Base-by-base conservation (phyloP, 2,888 invertebrate genomes). In the Cantharis rustica region DNA sequence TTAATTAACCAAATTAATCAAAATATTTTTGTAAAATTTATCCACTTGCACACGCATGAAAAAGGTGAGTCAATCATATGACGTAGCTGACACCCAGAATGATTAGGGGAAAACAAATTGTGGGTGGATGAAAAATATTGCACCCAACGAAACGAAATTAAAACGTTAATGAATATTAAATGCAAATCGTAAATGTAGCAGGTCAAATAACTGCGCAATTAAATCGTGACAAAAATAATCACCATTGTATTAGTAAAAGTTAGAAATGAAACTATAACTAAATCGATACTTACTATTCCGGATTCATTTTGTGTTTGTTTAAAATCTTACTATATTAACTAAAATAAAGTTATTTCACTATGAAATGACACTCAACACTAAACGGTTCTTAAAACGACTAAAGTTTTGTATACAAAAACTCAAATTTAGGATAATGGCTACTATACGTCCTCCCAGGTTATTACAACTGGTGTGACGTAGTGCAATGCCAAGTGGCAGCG, bases 231-330 rank as follows among this genome's bases (percentile, higher is more conserved):
- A 82, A 84, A 84, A 84, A 82, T 81, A 73, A 80, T 80, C 76
- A 79, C 81, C 83, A 82, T 85, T 84, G 84, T 84, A 17, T 3
- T 17, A 81, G 64, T 82, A 79, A 63, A 77, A 80, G 79, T 78
- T 79, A 82, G 80, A 80, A 79, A 82, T 78, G 80, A 80, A 82
- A 81, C 82, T 80, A 83, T 84, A 84, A 84, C 75, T 87, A 86
- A 87, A 86, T 86, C 86, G 84, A 89, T 91, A 93, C 94, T 94
- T 90, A 95, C 94, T 94, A 95, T 92, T 95, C 94, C 85, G 94
- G 94, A 92, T 94, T 94, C 94, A 95, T 94, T 85, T 86, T 78
- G 68, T 72, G 71, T 68, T 77, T 70, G 64, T 27, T 17, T 61
- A 68, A 23, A 76, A 63, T 66, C 71, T 74, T 75, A 17, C 17